Conservation (phyloP, 1,140 invertebrate species). For the Drosophila hydei region DNA sequence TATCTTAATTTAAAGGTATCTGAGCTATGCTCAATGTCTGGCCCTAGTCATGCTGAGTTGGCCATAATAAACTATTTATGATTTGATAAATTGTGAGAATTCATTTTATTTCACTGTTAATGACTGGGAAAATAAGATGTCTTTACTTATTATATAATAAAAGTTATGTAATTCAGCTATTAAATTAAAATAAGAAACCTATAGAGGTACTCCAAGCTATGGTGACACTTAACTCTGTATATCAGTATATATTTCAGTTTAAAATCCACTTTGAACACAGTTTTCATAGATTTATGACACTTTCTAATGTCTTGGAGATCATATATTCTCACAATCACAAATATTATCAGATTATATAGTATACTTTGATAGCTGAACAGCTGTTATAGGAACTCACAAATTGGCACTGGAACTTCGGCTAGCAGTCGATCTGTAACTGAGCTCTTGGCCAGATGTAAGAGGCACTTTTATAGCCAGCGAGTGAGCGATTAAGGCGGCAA, state of each 20-base stretch:
- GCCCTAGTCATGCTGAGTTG: constrained; percentile 31
- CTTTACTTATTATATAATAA: no score
- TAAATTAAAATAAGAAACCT: no score
- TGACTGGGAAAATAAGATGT: no score
- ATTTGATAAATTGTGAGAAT: neutral
- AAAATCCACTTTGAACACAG: neutral
- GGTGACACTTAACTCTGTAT: neutral
- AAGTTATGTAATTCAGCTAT: no score
- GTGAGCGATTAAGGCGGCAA: neutral
- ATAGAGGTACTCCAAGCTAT: no score
- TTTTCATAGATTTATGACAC: neutral
- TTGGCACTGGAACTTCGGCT: constrained; percentile 28
- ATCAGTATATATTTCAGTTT: neutral
- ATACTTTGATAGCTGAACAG: neutral
- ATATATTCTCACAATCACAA: neutral
- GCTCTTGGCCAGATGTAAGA: constrained; percentile 22
- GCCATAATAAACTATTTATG: neutral
- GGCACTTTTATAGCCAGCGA: constrained; percentile 40
- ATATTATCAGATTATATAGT: neutral
- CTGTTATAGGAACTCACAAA: constrained; percentile 28
- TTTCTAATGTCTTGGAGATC: neutral
- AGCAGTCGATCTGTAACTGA: constrained; percentile 32
- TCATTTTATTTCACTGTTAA: neutral
- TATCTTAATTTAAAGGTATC: constrained; percentile 8
- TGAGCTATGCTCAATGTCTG: neutral